Conservation (phyloP, 2,888 invertebrate species). For the Strigamia crassipes region DNA sequence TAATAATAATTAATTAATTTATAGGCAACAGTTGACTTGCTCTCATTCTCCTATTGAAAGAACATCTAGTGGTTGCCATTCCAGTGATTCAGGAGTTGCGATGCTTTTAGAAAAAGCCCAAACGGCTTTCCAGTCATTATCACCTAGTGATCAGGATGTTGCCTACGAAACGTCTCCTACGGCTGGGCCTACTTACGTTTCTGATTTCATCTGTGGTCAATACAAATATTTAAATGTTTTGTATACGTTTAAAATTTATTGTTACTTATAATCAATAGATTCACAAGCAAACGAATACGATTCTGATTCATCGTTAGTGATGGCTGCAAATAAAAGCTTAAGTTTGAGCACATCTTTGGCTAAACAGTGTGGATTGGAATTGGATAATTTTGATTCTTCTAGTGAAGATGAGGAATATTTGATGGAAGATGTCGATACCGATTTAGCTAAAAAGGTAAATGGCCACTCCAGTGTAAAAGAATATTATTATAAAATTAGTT, state of each 20-base stretch:
- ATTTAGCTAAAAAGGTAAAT: neutral
- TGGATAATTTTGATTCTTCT: conserved; percentile 50
- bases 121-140: conserved; percentile 43
- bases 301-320: conserved; percentile 57
- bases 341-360: conserved; percentile 57
- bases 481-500: neutral
- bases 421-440: neutral
- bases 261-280: conserved; percentile 44
- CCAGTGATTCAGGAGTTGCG: conserved; percentile 56
- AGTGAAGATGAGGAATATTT: conserved; percentile 45
- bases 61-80: conserved; percentile 54
- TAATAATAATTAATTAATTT: neutral
- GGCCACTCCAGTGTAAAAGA: neutral
- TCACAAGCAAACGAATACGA: conserved; percentile 54
- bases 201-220: conserved; percentile 53
- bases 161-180: conserved; percentile 52
- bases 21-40: conserved; percentile 45
- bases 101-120: conserved; percentile 54
- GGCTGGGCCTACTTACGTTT: conserved; percentile 53
- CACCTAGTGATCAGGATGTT: conserved; percentile 48
- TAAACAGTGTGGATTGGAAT: conserved; percentile 55
- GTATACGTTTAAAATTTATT: neutral
- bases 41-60: conserved; percentile 47
- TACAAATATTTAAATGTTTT: neutral
- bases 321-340: conserved; percentile 57